Evolutionary conservation across 2,797 vertebrate species (phyloP), one percentile per base, ranked within the genome.

Genomic region (Lepus oiostolus): DNA sequence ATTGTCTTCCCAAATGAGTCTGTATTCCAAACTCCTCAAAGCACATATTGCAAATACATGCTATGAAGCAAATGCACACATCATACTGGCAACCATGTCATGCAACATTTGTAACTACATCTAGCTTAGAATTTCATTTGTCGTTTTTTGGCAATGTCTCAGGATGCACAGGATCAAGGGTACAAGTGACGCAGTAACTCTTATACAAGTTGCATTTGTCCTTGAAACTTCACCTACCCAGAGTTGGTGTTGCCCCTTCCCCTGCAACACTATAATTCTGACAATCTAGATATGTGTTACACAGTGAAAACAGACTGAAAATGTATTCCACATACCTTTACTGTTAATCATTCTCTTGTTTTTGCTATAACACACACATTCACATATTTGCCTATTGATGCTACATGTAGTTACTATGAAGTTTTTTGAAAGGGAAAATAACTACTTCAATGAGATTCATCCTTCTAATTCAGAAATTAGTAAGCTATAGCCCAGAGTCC

Each of bases 171-270:
- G 75, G 67, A 38, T 26, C 71, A 87, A 85, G 12, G 32, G 35
- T 38, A 35, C 42, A 65, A 30, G 71, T 86, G 81, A 67, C 70
- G 28, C 72, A 94, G 74, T 90, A 52, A 58, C 32, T 81, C 1
- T 58, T 11, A 38, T 88, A 92, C 24, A 77, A 92, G 9, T 77
- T 50, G 90, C 70, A 38, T 71, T 12, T 0, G 38, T 75, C 82
- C 0, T 89, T 87, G 84, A 93, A 97, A 96, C 85, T 96, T 95
- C 71, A 82, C 79, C 52, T 54, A 75, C 63, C 71, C 90, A 80
- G 60, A 95, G 94, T 93, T 86, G 95, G 95, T 54, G 42, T 19
- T 28, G 12, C 54, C 38, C 93, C 68, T 85, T 96, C 91, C 47
- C 67, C 93, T 88, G 3, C 10, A 79, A 68, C 35, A 76, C 50